Base-by-base conservation (phyloP, 2,888 invertebrate species). In the Pherbina coryleti region DNA sequence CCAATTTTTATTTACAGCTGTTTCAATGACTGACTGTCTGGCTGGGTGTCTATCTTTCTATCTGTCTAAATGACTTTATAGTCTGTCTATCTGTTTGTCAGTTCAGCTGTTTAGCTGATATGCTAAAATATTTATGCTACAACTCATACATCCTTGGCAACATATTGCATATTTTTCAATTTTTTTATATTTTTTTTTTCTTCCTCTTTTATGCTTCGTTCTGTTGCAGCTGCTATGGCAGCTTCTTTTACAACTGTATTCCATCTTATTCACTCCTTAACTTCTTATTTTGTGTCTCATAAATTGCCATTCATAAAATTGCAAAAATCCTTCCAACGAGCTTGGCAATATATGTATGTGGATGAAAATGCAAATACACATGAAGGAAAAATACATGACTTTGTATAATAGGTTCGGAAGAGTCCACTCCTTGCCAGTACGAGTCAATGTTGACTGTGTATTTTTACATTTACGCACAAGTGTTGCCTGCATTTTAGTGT, bases 1-100 rank as follows among this genome's bases (percentile, higher is more conserved):
- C 84, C 82, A 84, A 85, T 84, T 83, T 83, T 60, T 80, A 74
- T 69, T 51, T 55, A 64, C 74, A 73, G 34, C 62, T 37, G 60
- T 37, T 55, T 2, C 49, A 60, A 28, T 53, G 25, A 51, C 17
- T 31, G 4, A 0, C 11, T 60, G 60, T 60, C 60, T 22, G 8
- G 11, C 22, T 60, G 25, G 25, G 14, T 60, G 60, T 60, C 25
- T 60, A 25, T 60, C 28, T 22, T 9, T 60, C 4, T 11, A 28
- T 60, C 60, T 60, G 60, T 60, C 60, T 60, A 28, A 28, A 28
- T 28, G 60, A 17, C 60, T 19, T 25, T 17, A 3, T 60, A 60
- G 14, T 28, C 14, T 14, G 28, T 60, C 25, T 60, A 28, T 2
- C 60, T 28, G 17, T 31, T n/a, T 17, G 19, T 17, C 66, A 66